Evolutionary conservation across 53 echinoderm and acorn worm genomes (phyloP).

Genomic region (Antedon mediterranea): DNA sequence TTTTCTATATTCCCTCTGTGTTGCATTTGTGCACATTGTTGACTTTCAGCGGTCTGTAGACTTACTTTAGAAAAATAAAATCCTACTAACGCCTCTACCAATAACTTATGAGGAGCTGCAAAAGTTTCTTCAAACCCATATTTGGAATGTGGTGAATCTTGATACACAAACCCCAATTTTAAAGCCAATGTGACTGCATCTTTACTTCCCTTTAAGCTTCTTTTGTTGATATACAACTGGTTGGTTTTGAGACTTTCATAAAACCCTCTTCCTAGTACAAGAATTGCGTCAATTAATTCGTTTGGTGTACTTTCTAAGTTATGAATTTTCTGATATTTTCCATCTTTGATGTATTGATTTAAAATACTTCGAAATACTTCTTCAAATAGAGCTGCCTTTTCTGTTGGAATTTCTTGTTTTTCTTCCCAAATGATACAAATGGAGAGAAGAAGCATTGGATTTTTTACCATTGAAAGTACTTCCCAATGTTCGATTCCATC

Average conservation of each 20-base stretch:
- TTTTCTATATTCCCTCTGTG: too few species aligned
- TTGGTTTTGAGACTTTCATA: not conserved
- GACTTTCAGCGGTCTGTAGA: too few species aligned
- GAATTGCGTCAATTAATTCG: not conserved
- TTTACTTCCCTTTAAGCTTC: not conserved
- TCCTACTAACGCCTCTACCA: not conserved
- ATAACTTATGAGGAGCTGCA: not conserved
- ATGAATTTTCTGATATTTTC: not conserved
- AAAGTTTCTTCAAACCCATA: not conserved
- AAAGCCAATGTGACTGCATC: not conserved
- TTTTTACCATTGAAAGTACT: not conserved
- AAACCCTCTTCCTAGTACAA: not conserved
- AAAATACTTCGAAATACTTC: not conserved
- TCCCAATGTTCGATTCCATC: not conserved
- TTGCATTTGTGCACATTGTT: too few species aligned
- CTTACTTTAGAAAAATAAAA: not conserved
- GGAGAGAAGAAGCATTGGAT: not conserved
- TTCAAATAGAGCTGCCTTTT: not conserved
- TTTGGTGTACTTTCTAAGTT: not conserved
- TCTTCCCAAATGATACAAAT: not conserved
- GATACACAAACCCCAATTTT: not conserved
- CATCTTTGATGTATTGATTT: not conserved
- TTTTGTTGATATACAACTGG: not conserved
- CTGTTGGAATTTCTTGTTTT: not conserved
- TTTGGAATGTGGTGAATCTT: not conserved